A percentile compares a stretch with the other conserved stretches of the same genome.
phyloP scores from a whole-genome alignment of 2,888 invertebrate species.

The Eristalinus aeneus region DNA sequence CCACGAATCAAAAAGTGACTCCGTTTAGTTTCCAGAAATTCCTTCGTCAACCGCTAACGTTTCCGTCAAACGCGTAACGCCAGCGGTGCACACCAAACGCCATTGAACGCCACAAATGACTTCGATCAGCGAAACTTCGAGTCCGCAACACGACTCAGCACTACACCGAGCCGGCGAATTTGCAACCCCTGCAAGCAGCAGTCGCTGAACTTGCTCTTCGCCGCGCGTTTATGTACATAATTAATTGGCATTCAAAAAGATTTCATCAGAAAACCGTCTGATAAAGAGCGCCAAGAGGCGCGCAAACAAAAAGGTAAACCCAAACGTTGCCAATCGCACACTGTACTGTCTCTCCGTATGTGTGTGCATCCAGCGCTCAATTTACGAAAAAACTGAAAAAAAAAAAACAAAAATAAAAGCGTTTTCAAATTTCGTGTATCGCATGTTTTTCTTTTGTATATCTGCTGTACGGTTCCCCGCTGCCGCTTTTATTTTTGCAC shows the following conservation, averaged over 20 bases:
- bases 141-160: background rate
- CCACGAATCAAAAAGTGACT: background rate
- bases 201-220: conserved; percentile 7
- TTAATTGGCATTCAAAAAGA: conserved; percentile 34
- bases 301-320: background rate
- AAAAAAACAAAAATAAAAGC: conserved; percentile 9
- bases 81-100: background rate
- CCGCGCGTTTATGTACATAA: background rate
- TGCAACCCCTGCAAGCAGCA: conserved; percentile 12
- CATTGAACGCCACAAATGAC: background rate
- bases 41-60: too few species aligned
- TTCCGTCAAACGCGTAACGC: background rate
- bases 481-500: background rate
- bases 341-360: background rate
- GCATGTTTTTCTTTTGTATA: background rate
- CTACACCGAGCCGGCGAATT: background rate
- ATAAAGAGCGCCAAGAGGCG: conserved; percentile 1
- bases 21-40: background rate
- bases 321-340: conserved; percentile 17
- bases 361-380: background rate
- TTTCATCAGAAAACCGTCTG: conserved; percentile 26
- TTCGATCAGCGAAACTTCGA: conserved; percentile 8
- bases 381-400: background rate
- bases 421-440: conserved; percentile 18
- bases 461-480: background rate